Evolutionary conservation across 2,888 invertebrate species (phyloP).

Genomic region (Lasioglossum zephyrum): DNA sequence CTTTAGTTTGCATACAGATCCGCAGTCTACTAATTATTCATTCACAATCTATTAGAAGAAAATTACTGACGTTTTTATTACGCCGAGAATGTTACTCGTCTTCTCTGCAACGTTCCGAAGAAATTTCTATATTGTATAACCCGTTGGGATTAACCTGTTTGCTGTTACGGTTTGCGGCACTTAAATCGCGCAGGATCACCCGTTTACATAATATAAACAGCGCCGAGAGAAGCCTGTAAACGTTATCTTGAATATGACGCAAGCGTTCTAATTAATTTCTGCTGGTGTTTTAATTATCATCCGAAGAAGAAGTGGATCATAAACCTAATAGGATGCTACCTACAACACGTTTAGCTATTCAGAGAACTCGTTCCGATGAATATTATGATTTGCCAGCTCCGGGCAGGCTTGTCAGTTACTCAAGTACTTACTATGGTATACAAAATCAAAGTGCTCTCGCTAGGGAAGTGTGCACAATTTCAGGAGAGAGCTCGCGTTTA

Average conservation of each 20-base stretch:
- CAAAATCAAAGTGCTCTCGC: conserved; percentile 3
- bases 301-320: neutral
- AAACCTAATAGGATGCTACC: neutral
- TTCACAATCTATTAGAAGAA: neutral
- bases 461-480: neutral
- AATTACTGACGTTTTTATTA: neutral
- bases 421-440: neutral
- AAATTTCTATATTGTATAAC: neutral
- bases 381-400: neutral
- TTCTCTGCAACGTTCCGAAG: neutral
- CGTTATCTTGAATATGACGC: neutral
- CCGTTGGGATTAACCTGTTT: neutral
- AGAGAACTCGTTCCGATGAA: conserved; percentile 1
- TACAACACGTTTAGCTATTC: neutral
- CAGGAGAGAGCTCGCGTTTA: neutral
- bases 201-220: neutral
- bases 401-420: neutral
- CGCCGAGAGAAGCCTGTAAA: neutral
- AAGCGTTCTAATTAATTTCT: neutral
- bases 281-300: conserved; percentile 1
- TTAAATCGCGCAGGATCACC: neutral
- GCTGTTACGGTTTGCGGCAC: neutral
- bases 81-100: neutral
- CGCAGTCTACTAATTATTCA: neutral
- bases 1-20: too few species aligned